phyloP scores from a whole-genome alignment of 2,888 invertebrate species.

The Drosophila flavopinicola region DNA sequence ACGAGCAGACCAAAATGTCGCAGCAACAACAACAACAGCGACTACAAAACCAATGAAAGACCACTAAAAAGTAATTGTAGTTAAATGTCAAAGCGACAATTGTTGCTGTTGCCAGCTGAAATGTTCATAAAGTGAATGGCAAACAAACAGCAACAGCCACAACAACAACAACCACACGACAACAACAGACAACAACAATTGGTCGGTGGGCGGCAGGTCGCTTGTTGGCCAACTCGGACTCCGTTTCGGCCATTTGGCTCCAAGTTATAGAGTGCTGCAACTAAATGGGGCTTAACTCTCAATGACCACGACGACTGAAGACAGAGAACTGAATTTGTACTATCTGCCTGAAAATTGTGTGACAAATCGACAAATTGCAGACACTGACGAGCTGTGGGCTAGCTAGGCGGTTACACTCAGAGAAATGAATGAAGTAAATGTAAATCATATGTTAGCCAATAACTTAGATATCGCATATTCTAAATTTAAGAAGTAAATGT shows the following conservation, averaged over 20 bases:
- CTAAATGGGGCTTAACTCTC: constrained; percentile 70
- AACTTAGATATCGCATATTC: too few relatives aligned
- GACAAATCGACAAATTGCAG: constrained; percentile 62
- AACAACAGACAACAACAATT: constrained; percentile 15
- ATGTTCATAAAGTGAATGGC: constrained; percentile 20
- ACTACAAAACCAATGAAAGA: constrained; percentile 52
- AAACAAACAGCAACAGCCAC: constrained; percentile 48
- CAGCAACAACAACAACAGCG: constrained; percentile 11
- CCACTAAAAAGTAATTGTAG: constrained; percentile 78
- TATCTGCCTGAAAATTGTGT: constrained; percentile 49
- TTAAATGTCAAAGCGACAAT: constrained; percentile 79
- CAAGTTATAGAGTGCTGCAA: constrained; percentile 66
- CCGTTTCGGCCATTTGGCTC: constrained; percentile 51
- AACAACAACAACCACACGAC: constrained; percentile 27
- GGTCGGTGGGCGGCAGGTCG: constrained; percentile 32
- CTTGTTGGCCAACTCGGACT: constrained; percentile 5
- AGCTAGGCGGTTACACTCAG: too few relatives aligned
- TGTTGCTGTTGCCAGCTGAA: constrained; percentile 46
- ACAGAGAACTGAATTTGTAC: constrained; percentile 33
- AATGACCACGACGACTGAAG: constrained; percentile 50
- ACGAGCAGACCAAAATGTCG: constrained; percentile 56
- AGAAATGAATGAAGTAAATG: too few relatives aligned
- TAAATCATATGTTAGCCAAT: too few relatives aligned
- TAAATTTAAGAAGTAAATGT: too few relatives aligned
- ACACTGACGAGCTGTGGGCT: too few relatives aligned